Evolutionary conservation across 2,113 vertebrate species (phyloP).

Genomic region (Cettia cetti): DNA sequence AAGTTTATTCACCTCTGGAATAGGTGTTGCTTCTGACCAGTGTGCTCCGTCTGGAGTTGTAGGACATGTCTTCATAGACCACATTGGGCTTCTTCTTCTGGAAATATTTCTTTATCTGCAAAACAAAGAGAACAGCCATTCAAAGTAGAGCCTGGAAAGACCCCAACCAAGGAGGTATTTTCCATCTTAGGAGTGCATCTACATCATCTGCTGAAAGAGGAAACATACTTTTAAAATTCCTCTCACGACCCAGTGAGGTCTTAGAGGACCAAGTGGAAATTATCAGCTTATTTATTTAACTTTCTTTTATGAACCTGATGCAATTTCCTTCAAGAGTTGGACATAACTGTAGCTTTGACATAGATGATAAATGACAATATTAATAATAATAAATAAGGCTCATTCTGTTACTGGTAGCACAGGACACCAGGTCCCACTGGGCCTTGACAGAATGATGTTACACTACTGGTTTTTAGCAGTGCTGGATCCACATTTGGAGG

Average conservation of each 20-base stretch:
- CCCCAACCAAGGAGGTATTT: neutral
- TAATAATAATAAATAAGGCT: neutral
- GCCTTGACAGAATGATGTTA: neutral
- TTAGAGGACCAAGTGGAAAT: neutral
- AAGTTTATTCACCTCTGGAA: neutral
- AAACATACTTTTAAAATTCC: neutral
- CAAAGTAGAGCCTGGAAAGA: neutral
- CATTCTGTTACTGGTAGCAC: neutral
- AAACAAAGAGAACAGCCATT: neutral
- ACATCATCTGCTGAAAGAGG: neutral
- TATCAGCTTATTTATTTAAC: neutral
- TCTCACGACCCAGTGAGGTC: neutral
- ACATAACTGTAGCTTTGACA: neutral
- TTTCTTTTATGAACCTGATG: neutral
- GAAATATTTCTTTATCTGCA: constrained; percentile 41
- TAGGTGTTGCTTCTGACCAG: neutral
- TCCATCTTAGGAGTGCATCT: neutral
- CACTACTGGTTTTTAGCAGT: neutral
- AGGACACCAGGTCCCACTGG: neutral
- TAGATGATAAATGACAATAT: neutral
- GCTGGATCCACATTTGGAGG: neutral
- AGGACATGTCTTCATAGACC: constrained; percentile 63
- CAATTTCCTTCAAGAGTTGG: neutral
- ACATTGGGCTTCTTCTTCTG: neutral
- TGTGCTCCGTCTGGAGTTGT: neutral